Evolutionary conservation across 2,113 vertebrate genomes (phyloP), one percentile per base, ranked within the genome.

Genomic region (Uria aalge): DNA sequence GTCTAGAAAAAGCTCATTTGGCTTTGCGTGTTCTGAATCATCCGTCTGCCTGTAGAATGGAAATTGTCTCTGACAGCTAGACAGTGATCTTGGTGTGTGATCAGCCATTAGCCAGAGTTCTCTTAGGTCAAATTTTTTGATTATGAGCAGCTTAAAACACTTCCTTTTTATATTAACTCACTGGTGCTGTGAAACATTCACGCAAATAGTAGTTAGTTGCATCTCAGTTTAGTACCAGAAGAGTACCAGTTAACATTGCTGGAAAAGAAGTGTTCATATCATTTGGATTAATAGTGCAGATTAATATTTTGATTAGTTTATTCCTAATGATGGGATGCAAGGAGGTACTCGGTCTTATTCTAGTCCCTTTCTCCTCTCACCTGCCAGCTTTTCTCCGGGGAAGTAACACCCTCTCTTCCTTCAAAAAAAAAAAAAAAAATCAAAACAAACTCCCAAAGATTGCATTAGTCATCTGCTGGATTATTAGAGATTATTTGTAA

Each of bases 401-500:
- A 88, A 76, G 23, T 56, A 92, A 81, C 71, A 57, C 62, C 40
- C 29, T 79, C 23, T 82, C 36, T 90, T 77, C 67, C 67, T 93
- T 85, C 1, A 56, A 36, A 41, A 38, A 53, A 36, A 73, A 22
- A 34, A 36, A 21, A 53, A 22, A 76, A 26, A 38, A 64, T n/a
- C 36, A 48, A 73, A 88, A 63, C 67, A 81, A 91, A 29, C 56
- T 95, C 76, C 14, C 15, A 40, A 38, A 88, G 26, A 55, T 55
- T 78, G 63, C 38, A 26, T 93, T 93, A 91, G 91, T 85, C 86
- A 90, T 53, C 77, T 17, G 12, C n/a, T 83, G 47, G 11, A 3
- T 92, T 64, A 63, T 68, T 94, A 66, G 47, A 78, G 77, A 45
- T 77, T 90, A 69, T 93, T 92, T 87, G 90, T 72, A 88, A 63